Conservation (phyloP, 2,888 invertebrate genomes). For the Chymomyza amoena region DNA sequence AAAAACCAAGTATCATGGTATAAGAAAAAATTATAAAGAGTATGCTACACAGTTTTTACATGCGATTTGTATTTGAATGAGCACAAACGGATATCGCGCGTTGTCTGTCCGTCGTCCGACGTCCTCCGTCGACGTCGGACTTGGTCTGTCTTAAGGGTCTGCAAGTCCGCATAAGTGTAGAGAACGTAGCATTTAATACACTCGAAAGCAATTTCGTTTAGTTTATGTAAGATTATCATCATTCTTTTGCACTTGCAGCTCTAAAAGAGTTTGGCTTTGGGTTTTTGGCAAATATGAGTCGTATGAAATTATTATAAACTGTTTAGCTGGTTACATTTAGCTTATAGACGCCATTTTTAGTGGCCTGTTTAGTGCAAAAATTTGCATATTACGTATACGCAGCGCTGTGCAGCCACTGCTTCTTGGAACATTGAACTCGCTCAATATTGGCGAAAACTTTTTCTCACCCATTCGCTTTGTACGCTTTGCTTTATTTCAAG, state of each 20-base stretch:
- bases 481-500: neutral
- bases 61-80: conserved; percentile 59
- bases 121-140: too few species aligned
- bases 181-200: conserved; percentile 59
- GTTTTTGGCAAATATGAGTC: conserved; percentile 14
- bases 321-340: conserved; percentile 1
- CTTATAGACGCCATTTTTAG: neutral
- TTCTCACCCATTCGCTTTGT: conserved; percentile 26
- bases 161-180: conserved; percentile 22
- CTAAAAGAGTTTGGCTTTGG: conserved; percentile 28
- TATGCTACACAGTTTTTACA: conserved; percentile 53
- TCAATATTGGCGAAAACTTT: conserved; percentile 29
- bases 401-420: neutral
- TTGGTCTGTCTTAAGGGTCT: conserved; percentile 12
- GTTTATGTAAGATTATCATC: conserved; percentile 6
- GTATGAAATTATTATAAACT: neutral
- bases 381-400: neutral
- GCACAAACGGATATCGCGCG: conserved; percentile 62
- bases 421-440: conserved; percentile 27
- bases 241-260: conserved; percentile 16
- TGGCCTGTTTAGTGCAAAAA: neutral
- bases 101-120: conserved; percentile 17
- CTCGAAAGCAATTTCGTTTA: conserved; percentile 49
- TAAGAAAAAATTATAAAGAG: neutral
- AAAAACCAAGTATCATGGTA: neutral